Base-by-base conservation (phyloP, 2,888 invertebrate species). In the Tortricodes alternella region DNA sequence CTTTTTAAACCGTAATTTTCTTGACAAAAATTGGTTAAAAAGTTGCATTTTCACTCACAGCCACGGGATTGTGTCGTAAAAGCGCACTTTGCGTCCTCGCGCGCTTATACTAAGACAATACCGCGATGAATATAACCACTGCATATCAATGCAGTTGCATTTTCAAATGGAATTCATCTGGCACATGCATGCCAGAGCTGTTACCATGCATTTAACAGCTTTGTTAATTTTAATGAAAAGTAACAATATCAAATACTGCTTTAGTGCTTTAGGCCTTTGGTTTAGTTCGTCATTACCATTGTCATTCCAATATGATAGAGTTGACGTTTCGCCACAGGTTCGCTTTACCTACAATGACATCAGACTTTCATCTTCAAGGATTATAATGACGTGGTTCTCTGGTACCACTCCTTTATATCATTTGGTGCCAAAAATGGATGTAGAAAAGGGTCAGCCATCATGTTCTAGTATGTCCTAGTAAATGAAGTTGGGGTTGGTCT, bases 401-500 rank as follows among this genome's bases (percentile, higher is more conserved):
- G 7, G 15, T 34, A 34, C 13, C 7, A 7, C 34, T 2, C 3
- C n/a, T 4, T 29, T 11, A 29, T n/a, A 9, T 29, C n/a, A 9
- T 27, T 9, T n/a, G 27, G n/a, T 29, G 29, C 27, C 32, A 34
- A 34, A 13, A 15, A 34, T 7, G 5, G 34, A 13, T 13, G 34
- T 7, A 8, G 8, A n/a, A 9, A 34, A 19, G 2, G 13, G n/a
- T 23, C 2, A 23, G 21, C 2, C 6, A 27, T 43, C n/a, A 5
- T 34, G 5, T 9, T 9, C 19, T 9, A 9, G 8, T 29, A 23
- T n/a, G 15, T 11, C 21, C 60, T 76, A 89, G 64, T 86, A 89
- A 43, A 88, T 89, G 62, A 88, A 89, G 71, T 89, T 89, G 3
- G 89, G 85, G 58, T 90, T 89, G 0, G 85, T 85, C 0, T 84